Evolutionary conservation across 2,888 invertebrate genomes (phyloP).

Genomic region (Matsumyia berberina): DNA sequence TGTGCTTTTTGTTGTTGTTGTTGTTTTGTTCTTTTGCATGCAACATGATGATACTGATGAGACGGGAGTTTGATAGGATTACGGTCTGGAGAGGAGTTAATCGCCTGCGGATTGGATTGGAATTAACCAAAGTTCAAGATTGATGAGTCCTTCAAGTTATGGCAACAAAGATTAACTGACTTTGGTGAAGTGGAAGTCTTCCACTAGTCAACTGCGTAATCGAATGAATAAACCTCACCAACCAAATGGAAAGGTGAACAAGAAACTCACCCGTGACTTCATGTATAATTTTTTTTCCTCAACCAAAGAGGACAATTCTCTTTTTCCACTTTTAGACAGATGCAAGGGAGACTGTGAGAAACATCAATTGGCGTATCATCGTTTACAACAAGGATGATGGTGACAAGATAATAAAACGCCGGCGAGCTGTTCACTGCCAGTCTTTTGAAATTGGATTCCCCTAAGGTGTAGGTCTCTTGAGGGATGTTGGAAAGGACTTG

Average conservation of each 20-base stretch:
- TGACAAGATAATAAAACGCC: slow-evolving; percentile 28
- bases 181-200: no score
- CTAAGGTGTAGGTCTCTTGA: background rate
- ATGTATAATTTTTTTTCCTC: background rate
- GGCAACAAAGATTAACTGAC: background rate
- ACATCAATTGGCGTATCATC: slow-evolving; percentile 34
- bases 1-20: slow-evolving; percentile 1
- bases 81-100: slow-evolving; percentile 26
- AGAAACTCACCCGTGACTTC: background rate
- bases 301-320: slow-evolving; percentile 5
- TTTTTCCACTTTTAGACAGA: slow-evolving; percentile 26
- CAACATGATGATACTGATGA: slow-evolving; percentile 34
- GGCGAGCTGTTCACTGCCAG: slow-evolving; percentile 21
- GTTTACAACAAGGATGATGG: slow-evolving; percentile 33
- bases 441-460: slow-evolving; percentile 30
- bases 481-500: slow-evolving; percentile 1
- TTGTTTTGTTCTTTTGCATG: slow-evolving; percentile 8
- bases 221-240: slow-evolving; percentile 7
- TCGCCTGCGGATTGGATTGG: slow-evolving; percentile 30
- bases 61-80: slow-evolving; percentile 34
- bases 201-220: background rate
- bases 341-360: slow-evolving; percentile 39
- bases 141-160: slow-evolving; percentile 18
- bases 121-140: slow-evolving; percentile 21
- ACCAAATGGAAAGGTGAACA: background rate